Base-by-base conservation (phyloP, 2,113 vertebrate species). In the Haliaeetus leucogaster region DNA sequence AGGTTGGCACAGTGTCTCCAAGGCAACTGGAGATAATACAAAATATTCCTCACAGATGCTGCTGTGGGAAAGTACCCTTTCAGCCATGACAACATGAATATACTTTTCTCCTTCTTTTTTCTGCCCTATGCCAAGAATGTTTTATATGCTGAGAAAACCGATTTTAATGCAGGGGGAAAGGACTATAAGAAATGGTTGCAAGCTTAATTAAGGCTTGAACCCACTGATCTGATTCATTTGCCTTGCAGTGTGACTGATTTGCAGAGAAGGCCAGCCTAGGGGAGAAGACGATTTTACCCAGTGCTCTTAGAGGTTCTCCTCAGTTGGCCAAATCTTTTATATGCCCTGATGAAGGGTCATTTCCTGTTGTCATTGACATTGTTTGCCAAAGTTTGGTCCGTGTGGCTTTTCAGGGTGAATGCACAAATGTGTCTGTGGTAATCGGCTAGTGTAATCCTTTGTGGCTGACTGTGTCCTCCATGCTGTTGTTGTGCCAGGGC, bases 361-460 rank as follows among this genome's bases (percentile, higher is more conserved):
- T 87, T 90, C n/a, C 59, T 71, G 8, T 82, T 61, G 73, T 66
- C 56, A 3, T 16, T 82, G 70, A 56, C 13, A 5, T n/a, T 80
- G 53, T 84, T 79, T 80, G 74, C 71, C 83, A 67, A 59, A 47
- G 74, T 66, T 92, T 74, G 48, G 73, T 61, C 40, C 5, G 3
- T 79, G 65, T 88, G 89, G 59, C 82, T 95, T 94, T 86, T 53
- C 59, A 68, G 89, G 80, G 80, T 89, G 83, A 94, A 66, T 21
- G 2, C 56, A 61, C 72, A 91, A 32, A 92, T 53, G 87, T 76
- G 74, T 67, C 89, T 96, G 61, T 91, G 94, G 93, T 73, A 55
- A 95, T 92, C 56, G 63, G 86, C 70, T 94, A 89, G 81, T 26
- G 4, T 80, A 45, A 88, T 93, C 89, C 86, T 97, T 94, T 95